phyloP scores from a whole-genome alignment of 2,888 invertebrate species.

The Amphimallon solstitiale region DNA sequence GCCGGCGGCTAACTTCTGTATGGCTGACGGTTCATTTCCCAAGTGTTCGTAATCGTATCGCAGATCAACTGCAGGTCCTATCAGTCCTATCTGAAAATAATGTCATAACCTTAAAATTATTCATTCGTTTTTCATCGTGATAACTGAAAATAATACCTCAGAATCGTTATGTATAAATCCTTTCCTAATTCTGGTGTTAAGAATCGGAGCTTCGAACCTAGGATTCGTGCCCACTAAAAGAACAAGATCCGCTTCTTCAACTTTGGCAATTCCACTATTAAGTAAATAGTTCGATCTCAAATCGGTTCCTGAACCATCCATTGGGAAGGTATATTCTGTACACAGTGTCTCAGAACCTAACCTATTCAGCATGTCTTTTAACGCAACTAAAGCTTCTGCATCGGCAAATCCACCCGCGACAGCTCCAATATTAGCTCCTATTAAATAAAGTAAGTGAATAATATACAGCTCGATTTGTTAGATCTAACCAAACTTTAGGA shows the following conservation, averaged over 20 bases:
- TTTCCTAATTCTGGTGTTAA: constrained; percentile 96
- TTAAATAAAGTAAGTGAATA: not conserved
- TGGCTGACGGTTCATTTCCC: constrained; percentile 79
- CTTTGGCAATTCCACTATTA: constrained; percentile 87
- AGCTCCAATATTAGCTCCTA: constrained; percentile 71
- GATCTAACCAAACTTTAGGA: too few relatives aligned
- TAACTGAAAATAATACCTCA: constrained; percentile 61
- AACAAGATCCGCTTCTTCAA: constrained; percentile 94
- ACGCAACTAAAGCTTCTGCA: constrained; percentile 87
- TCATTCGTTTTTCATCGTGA: not conserved
- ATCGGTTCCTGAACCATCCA: constrained; percentile 82
- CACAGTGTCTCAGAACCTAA: constrained; percentile 87
- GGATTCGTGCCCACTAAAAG: constrained; percentile 96
- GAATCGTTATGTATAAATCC: constrained; percentile 94
- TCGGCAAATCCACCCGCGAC: constrained; percentile 92
- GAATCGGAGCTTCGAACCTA: constrained; percentile 94
- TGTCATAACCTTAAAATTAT: constrained; percentile 54
- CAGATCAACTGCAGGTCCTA: constrained; percentile 92
- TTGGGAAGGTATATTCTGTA: constrained; percentile 93
- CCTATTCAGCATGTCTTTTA: constrained; percentile 92
- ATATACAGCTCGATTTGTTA: too few relatives aligned
- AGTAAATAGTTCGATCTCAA: constrained; percentile 91
- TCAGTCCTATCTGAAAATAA: constrained; percentile 72
- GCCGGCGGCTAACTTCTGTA: constrained; percentile 80
- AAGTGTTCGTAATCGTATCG: constrained; percentile 93